Conservation (phyloP, 2,113 vertebrate genomes). For the Nematolebias whitei region DNA sequence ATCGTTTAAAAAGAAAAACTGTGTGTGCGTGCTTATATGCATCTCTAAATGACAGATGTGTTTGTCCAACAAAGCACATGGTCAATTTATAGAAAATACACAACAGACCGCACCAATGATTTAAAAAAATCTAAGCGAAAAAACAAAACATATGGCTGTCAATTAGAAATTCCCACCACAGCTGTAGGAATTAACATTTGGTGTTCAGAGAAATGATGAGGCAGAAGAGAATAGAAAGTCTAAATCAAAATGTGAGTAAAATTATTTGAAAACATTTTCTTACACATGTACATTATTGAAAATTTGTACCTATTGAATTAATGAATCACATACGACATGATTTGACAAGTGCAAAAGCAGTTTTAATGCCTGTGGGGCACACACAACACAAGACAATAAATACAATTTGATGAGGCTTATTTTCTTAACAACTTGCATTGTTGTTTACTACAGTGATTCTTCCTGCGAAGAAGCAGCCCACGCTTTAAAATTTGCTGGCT, state of each 20-base stretch:
- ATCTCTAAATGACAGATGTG: neutral
- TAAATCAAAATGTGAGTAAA: neutral
- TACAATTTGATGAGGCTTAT: constrained; percentile 3
- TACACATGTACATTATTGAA: constrained; percentile 2
- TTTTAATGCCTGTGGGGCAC: neutral
- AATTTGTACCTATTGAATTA: neutral
- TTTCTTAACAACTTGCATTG: neutral
- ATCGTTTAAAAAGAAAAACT: constrained; percentile 7
- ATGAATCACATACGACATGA: constrained; percentile 7
- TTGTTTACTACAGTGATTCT: constrained; percentile 1
- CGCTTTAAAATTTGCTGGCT: constrained; percentile 28
- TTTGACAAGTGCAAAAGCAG: neutral
- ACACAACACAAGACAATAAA: constrained; percentile 4
- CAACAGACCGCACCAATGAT: too few species aligned
- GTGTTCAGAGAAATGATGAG: neutral
- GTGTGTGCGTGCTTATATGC: neutral
- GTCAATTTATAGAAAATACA: constrained; percentile 5
- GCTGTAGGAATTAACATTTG: constrained; percentile 8
- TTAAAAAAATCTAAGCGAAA: too few species aligned
- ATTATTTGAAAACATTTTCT: constrained; percentile 12
- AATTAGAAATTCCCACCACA: constrained; percentile 6
- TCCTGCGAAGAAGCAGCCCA: neutral
- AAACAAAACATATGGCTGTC: constrained; percentile 21
- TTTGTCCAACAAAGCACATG: constrained; percentile 2
- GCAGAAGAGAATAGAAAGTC: neutral